A percentile compares a stretch with the other conserved stretches of the same genome.
phyloP scores from a whole-genome alignment of 2,113 vertebrate genomes.

The Galeopterus variegatus region DNA sequence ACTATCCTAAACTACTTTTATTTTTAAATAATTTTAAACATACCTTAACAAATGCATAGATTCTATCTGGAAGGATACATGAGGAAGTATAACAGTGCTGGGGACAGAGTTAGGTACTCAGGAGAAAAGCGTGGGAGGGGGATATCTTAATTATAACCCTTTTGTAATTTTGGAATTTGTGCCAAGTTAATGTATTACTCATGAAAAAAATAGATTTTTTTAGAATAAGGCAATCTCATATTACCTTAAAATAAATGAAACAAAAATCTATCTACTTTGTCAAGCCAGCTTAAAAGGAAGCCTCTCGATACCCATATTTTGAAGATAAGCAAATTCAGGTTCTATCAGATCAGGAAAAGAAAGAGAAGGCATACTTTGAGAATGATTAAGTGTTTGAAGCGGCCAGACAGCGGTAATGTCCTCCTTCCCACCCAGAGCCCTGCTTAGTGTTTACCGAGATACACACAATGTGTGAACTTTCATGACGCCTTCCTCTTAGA shows the following conservation, averaged over 20 bases:
- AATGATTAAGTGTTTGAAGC: background rate
- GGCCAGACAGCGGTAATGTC: too few species aligned
- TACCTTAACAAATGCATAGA: background rate
- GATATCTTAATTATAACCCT: background rate
- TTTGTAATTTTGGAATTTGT: background rate
- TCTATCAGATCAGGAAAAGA: background rate
- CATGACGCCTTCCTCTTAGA: background rate
- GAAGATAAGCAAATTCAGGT: background rate
- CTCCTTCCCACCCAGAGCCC: background rate
- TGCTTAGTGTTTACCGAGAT: background rate
- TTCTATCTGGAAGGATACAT: background rate
- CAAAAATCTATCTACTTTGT: background rate
- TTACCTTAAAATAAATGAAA: background rate
- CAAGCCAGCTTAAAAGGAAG: background rate
- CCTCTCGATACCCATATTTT: background rate
- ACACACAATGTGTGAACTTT: background rate
- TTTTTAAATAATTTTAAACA: conserved; percentile 11
- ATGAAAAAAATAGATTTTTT: background rate
- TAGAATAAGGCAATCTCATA: background rate
- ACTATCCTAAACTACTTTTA: background rate
- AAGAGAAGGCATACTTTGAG: background rate
- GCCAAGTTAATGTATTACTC: background rate
- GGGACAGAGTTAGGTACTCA: background rate
- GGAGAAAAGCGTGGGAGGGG: background rate
- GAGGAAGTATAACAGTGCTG: background rate